Percentiles rank a stretch among this genome's conserved stretches.
Conservation (phyloP, 2,113 vertebrate species). For the Hyperoodon ampullatus region DNA sequence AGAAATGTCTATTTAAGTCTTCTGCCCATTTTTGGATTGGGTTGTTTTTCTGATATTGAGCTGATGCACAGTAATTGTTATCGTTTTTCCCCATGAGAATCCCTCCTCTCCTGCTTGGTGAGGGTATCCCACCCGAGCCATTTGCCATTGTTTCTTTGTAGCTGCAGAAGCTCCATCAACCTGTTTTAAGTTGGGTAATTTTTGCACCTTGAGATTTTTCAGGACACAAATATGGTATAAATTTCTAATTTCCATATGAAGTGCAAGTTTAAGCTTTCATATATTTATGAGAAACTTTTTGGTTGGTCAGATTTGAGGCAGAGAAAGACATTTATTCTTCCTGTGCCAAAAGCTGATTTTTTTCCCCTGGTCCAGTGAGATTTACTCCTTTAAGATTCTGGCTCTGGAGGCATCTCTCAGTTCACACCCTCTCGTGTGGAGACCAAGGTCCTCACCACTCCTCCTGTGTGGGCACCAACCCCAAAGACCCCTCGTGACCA, state of each 20-base stretch:
- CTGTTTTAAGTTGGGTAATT: neutral
- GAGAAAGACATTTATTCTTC: neutral
- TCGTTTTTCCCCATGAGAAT: neutral
- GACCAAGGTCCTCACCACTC: neutral
- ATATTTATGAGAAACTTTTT: neutral
- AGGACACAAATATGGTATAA: neutral
- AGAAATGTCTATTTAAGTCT: no score
- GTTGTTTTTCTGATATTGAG: no score
- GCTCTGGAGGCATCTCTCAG: neutral
- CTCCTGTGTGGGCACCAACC: neutral
- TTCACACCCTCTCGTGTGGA: neutral
- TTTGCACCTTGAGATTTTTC: neutral
- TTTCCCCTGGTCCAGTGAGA: neutral
- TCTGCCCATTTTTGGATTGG: no score
- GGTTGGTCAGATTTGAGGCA: neutral
- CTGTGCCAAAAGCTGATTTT: neutral
- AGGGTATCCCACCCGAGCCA: neutral
- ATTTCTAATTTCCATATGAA: neutral
- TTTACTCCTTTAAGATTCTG: neutral
- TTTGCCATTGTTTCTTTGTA: neutral
- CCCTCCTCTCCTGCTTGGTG: neutral
- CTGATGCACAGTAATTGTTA: neutral
- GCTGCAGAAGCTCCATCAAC: neutral
- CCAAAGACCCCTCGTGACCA: neutral
- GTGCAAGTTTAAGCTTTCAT: neutral